phyloP scores from a whole-genome alignment of 2,888 invertebrate genomes.

The Sinotaia quadrata region DNA sequence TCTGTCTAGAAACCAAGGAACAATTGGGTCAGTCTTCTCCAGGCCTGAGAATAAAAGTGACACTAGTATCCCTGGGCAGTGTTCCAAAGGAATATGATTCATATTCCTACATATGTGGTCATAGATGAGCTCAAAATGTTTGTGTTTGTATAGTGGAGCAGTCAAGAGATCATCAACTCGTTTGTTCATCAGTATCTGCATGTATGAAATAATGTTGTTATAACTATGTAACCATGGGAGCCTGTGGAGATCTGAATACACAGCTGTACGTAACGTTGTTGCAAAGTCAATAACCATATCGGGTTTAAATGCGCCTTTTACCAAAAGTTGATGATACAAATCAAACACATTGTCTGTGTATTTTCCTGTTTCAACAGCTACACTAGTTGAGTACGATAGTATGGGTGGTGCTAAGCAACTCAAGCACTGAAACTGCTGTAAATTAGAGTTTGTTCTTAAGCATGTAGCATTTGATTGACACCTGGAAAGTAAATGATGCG shows the following conservation, averaged over 20 bases:
- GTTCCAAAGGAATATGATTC: slow-evolving; percentile 22
- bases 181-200: slow-evolving; percentile 39
- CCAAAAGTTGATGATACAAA: not conserved
- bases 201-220: slow-evolving; percentile 29
- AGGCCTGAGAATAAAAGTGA: slow-evolving; percentile 25
- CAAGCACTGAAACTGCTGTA: too few relatives aligned
- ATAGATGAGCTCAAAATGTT: slow-evolving; percentile 23
- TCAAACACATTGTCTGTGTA: slow-evolving; percentile 7
- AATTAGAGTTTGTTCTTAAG: too few relatives aligned
- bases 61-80: slow-evolving; percentile 23
- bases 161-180: slow-evolving; percentile 15
- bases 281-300: slow-evolving; percentile 3
- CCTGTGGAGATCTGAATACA: slow-evolving; percentile 25
- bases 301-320: slow-evolving; percentile 13
- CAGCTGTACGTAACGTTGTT: slow-evolving; percentile 6
- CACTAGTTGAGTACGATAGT: too few relatives aligned
- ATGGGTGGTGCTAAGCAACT: too few relatives aligned
- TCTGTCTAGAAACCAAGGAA: slow-evolving; percentile 2
- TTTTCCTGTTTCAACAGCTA: too few relatives aligned
- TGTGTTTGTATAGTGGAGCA: slow-evolving; percentile 16
- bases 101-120: slow-evolving; percentile 13
- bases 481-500: too few relatives aligned
- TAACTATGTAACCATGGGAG: slow-evolving; percentile 36
- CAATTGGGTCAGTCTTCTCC: slow-evolving; percentile 2
- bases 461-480: too few relatives aligned